Base-by-base conservation (phyloP, 1,140 invertebrate species). In the Xylocopa sonorina region DNA sequence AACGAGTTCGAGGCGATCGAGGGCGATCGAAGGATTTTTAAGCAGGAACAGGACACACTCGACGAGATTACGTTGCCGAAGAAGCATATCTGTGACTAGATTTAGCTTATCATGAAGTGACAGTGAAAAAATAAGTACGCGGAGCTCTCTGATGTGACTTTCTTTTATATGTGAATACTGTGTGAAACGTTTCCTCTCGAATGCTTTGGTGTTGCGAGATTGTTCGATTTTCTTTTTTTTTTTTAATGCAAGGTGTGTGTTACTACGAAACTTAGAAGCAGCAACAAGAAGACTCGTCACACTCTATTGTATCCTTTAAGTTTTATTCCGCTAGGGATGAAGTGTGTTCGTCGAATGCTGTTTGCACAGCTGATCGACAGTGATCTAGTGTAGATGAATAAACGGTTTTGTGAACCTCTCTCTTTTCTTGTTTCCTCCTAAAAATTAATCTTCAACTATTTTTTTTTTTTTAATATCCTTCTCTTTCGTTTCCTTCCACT, bases 121-220 rank as follows among this genome's bases (percentile, higher is more conserved):
- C 16, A 78, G 75, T 78, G 75, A 78, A 78, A 78, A 78, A 78
- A 78, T 78, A 78, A 78, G 55, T 71, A 71, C 55, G 27, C 46
- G 67, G 55, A 62, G 43, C 14, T 60, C 55, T 71, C n/a, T 62
- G 66, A 67, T 21, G 55, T 51, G 67, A 53, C 66, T 77, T 41
- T 57, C 53, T 27, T 71, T 55, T 71, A 71, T n/a, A 16, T 32
- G 34, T 57, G 73, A 46, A 43, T 75, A 75, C 29, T 41, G 48
- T n/a, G 63, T 58, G 74, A 41, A 48, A 76, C 74, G 63, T 66
- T 75, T 43, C 57, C 34, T 12, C n/a, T 46, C 29, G n/a, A 66
- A 38, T 7, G 10, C 38, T 72, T 55, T 6, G 29, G 51, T 53
- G 68, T 38, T 43, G 57, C 4, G 18, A 41, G 43, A 51, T 18